A percentile compares a stretch with the other conserved stretches of the same genome.
Conservation (phyloP, 2,797 vertebrate genomes). For the Myotis pilosus region DNA sequence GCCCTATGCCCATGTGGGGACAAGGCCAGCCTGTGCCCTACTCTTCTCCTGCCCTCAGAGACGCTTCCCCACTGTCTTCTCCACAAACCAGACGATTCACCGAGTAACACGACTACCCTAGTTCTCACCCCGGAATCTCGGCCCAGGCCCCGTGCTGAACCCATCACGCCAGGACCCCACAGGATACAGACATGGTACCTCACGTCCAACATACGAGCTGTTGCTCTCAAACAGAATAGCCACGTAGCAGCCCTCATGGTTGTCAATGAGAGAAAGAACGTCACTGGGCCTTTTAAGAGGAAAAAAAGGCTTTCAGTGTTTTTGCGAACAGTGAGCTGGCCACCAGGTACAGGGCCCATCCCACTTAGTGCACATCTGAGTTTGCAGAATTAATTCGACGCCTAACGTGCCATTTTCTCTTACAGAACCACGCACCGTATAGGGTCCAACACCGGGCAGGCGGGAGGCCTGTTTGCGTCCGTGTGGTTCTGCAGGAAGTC, state of each 20-base stretch:
- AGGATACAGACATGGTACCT: constrained; percentile 80
- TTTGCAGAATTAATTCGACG: rapidly evolving
- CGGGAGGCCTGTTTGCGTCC: constrained; percentile 78
- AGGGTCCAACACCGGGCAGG: constrained; percentile 85
- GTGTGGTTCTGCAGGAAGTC: constrained; percentile 92
- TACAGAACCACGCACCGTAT: constrained; percentile 78
- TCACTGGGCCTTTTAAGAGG: constrained; percentile 81
- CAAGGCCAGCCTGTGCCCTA: rapidly evolving
- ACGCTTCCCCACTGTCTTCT: rapidly evolving
- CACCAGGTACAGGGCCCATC: rapidly evolving
- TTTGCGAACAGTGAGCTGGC: rapidly evolving
- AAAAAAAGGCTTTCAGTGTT: constrained; percentile 39
- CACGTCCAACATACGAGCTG: constrained; percentile 88
- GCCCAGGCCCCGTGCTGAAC: rapidly evolving
- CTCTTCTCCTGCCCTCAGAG: neutral
- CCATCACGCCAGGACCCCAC: rapidly evolving
- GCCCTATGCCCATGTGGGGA: rapidly evolving
- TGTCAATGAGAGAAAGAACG: constrained; percentile 80
- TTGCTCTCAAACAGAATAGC: constrained; percentile 87
- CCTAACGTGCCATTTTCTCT: rapidly evolving
- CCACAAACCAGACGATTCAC: rapidly evolving
- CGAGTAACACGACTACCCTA: rapidly evolving
- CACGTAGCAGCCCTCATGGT: constrained; percentile 81
- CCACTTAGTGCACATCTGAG: rapidly evolving
- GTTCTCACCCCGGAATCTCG: neutral